phyloP scores from a whole-genome alignment of 2,888 invertebrate species.

The Plebejus melissa region DNA sequence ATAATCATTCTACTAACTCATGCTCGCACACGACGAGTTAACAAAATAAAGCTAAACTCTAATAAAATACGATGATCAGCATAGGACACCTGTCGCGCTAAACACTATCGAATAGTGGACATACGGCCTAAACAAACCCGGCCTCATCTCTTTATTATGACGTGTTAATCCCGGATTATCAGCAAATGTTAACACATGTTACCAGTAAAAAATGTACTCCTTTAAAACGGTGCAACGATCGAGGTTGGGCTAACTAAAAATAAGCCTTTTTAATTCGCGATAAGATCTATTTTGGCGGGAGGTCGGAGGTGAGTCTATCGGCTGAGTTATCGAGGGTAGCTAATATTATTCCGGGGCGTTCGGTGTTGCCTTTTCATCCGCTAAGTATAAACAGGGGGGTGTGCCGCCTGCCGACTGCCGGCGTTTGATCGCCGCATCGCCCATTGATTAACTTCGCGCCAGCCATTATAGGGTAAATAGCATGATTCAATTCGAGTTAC shows the following conservation, averaged over 20 bases:
- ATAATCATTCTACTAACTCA: background rate
- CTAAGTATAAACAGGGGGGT: conserved; percentile 78
- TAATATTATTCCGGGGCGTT: conserved; percentile 79
- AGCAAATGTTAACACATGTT: conserved; percentile 79
- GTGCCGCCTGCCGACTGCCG: conserved; percentile 45
- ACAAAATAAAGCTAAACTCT: conserved; percentile 16
- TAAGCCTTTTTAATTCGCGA: conserved; percentile 43
- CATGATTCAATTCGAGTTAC: conserved; percentile 39
- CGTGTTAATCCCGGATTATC: conserved; percentile 78
- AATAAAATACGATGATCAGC: conserved; percentile 63
- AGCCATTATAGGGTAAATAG: conserved; percentile 47
- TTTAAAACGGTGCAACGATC: conserved; percentile 43
- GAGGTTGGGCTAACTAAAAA: conserved; percentile 39
- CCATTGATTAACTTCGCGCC: conserved; percentile 72
- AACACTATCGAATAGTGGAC: conserved; percentile 66
- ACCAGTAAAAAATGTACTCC: conserved; percentile 66
- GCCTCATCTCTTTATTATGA: conserved; percentile 78
- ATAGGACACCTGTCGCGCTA: conserved; percentile 69
- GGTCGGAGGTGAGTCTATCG: conserved; percentile 54
- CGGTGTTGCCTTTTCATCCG: conserved; percentile 78
- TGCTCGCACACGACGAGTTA: background rate
- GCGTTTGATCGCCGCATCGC: conserved; percentile 60
- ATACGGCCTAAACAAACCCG: conserved; percentile 74
- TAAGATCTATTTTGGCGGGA: conserved; percentile 48
- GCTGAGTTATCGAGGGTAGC: conserved; percentile 74